Percentiles rank a stretch among this genome's conserved stretches.
phyloP scores from a whole-genome alignment of 2,888 invertebrate genomes.

The Sesamia inferens region DNA sequence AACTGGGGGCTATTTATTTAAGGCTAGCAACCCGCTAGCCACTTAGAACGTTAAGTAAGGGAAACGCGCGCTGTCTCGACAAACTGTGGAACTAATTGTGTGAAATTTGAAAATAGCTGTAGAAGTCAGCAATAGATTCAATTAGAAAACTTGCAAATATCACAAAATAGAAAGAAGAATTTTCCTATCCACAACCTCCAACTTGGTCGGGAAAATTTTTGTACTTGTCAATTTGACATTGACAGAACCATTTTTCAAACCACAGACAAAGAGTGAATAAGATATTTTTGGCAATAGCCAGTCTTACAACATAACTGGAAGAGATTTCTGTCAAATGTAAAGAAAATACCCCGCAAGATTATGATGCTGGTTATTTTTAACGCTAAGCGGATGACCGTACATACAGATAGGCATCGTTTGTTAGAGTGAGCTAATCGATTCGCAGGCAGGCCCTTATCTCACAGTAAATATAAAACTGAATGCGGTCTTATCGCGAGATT shows the following conservation, averaged over 20 bases:
- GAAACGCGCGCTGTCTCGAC: conserved; percentile 7
- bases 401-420: conserved; percentile 69
- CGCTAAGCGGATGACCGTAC: conserved; percentile 63
- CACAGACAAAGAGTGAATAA: not conserved
- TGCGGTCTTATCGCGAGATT: conserved; percentile 76
- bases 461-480: conserved; percentile 80
- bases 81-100: conserved; percentile 2
- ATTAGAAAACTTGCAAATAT: not conserved
- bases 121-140: not conserved
- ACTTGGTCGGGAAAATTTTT: not conserved
- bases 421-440: conserved; percentile 77
- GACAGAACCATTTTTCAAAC: not conserved
- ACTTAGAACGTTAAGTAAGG: conserved; percentile 29
- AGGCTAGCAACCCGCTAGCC: conserved; percentile 49
- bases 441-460: conserved; percentile 75
- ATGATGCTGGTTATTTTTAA: conserved; percentile 52
- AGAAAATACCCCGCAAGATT: conserved; percentile 36
- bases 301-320: not conserved
- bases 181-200: not conserved
- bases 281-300: not conserved
- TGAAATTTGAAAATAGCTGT: not conserved
- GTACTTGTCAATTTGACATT: not conserved
- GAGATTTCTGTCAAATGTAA: not conserved
- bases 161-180: not conserved
- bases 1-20: conserved; percentile 60